These are phyloP conservation scores for Lasioglossum zephyrum DNA, from an alignment of 2,888 invertebrate species.

Conservation along the genomic window DNA sequence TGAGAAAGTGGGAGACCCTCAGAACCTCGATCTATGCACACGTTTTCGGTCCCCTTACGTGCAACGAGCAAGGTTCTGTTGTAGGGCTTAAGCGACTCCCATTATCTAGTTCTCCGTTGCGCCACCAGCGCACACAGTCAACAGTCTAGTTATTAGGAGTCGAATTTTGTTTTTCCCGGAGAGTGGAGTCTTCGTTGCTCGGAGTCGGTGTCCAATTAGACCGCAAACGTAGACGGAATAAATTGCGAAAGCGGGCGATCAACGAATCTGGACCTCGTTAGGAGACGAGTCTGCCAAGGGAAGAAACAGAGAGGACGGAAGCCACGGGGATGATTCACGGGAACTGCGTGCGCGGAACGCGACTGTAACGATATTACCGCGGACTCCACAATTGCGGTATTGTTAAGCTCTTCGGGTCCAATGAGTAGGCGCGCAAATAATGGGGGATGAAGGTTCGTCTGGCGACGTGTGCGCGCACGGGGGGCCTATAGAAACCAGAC, in stretches of 20 bases:
- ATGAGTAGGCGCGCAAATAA: slow-evolving; percentile 65
- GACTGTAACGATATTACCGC: slow-evolving; percentile 63
- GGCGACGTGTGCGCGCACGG: slow-evolving; percentile 17
- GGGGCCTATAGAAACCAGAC: slow-evolving; percentile 17
- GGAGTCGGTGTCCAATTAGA: not conserved
- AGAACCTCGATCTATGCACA: not conserved
- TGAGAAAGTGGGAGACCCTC: not conserved
- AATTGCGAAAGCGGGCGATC: not conserved
- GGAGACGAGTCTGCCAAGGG: not conserved
- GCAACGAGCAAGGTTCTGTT: no score
- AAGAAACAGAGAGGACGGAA: not conserved
- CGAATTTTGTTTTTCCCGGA: not conserved
- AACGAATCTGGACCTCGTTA: slow-evolving; percentile 25
- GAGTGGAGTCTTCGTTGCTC: not conserved
- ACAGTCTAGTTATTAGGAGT: not conserved
- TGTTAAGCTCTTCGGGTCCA: slow-evolving; percentile 55
- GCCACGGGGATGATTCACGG: slow-evolving; percentile 71
- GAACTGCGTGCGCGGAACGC: slow-evolving; percentile 39
- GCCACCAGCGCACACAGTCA: not conserved
- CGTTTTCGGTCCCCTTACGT: not conserved
- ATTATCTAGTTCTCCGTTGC: not conserved
- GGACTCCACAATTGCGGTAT: slow-evolving; percentile 67
- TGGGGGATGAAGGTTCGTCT: slow-evolving; percentile 41
- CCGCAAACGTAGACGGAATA: slow-evolving; percentile 7
- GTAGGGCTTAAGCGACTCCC: not conserved